These are phyloP conservation scores for Erebia epiphron DNA, from an alignment of 2,888 invertebrate species.

Conservation along the genomic window DNA sequence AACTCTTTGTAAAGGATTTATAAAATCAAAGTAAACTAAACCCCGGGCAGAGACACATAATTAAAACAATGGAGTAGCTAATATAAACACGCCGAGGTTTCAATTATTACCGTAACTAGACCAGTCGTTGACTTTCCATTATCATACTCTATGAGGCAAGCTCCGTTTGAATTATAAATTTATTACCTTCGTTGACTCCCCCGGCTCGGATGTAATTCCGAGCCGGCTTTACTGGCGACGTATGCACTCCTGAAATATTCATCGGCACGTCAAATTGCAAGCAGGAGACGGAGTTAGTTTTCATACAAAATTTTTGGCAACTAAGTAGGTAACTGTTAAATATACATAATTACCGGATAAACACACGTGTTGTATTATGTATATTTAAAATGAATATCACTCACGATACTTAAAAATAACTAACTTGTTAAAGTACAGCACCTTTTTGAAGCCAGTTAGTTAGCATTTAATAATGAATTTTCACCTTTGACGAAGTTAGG, in stretches of 20 bases:
- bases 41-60: slow-evolving; percentile 33
- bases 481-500: too few relatives aligned
- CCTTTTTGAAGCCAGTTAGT: too few relatives aligned
- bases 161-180: slow-evolving; percentile 64
- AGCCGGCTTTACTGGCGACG: slow-evolving; percentile 43
- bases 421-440: slow-evolving; percentile 3
- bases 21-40: slow-evolving; percentile 10
- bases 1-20: neutral
- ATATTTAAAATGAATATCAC: too few relatives aligned
- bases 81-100: slow-evolving; percentile 46
- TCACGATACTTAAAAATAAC: too few relatives aligned
- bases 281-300: slow-evolving; percentile 11
- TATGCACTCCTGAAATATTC: slow-evolving; percentile 48
- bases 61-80: slow-evolving; percentile 40
- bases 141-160: slow-evolving; percentile 67
- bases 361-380: too few relatives aligned
- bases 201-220: slow-evolving; percentile 46
- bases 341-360: too few relatives aligned
- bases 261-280: slow-evolving; percentile 52
- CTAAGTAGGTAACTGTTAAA: too few relatives aligned
- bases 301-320: neutral
- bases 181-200: slow-evolving; percentile 53
- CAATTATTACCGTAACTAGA: slow-evolving; percentile 54
- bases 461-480: too few relatives aligned
- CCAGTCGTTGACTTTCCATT: slow-evolving; percentile 64